Evolutionary conservation across 2,797 vertebrate species (phyloP).

Genomic region (Prunella strophiata): DNA sequence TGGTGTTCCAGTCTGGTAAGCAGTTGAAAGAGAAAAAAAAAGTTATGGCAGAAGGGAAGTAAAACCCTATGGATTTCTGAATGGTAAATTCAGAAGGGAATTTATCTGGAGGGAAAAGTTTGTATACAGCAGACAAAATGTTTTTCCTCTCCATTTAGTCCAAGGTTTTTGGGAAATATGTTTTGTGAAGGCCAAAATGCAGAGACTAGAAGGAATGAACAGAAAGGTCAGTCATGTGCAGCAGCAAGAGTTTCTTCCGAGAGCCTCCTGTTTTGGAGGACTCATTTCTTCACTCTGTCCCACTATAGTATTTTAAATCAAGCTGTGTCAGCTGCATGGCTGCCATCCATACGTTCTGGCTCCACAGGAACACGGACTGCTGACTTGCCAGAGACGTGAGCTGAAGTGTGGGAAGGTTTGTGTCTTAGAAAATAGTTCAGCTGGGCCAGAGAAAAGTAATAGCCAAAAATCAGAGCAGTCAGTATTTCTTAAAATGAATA

Average conservation of each 20-base stretch:
- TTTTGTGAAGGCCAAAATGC: neutral
- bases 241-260: neutral
- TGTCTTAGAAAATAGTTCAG: conserved; percentile 19
- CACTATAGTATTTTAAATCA: neutral
- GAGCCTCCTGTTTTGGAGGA: neutral
- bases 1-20: neutral
- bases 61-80: neutral
- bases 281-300: neutral
- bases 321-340: conserved; percentile 10
- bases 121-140: neutral
- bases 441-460: conserved; percentile 35
- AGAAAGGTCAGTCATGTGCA: neutral
- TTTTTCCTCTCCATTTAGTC: neutral
- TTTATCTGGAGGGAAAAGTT: neutral
- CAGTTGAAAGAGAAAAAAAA: neutral
- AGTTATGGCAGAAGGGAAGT: neutral
- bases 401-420: conserved; percentile 36
- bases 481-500: neutral
- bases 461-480: conserved; percentile 17
- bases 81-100: neutral
- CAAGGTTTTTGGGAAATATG: neutral
- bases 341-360: conserved; percentile 20
- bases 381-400: conserved; percentile 16
- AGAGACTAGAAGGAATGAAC: neutral
- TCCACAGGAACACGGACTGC: neutral